phyloP scores from a whole-genome alignment of 2,797 vertebrate species.

The Lithobates sylvaticus region DNA sequence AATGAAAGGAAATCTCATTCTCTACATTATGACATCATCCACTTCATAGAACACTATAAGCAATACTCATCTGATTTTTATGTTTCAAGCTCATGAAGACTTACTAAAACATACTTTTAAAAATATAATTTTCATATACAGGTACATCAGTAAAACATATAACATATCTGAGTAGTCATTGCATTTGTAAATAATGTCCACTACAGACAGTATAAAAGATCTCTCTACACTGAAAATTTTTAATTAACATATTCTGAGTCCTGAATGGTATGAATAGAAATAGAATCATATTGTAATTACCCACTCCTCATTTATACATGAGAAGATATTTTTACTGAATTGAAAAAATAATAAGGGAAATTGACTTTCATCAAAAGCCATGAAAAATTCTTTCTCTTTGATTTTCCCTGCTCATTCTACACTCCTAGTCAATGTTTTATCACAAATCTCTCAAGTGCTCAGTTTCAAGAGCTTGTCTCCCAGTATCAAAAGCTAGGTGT shows the following conservation, averaged over 20 bases:
- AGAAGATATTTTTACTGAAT: conserved; percentile 40
- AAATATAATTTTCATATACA: neutral
- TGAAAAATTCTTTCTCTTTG: conserved; percentile 21
- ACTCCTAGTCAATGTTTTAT: conserved; percentile 23
- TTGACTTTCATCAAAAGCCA: conserved; percentile 32
- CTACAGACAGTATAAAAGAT: neutral
- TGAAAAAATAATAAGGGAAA: conserved; percentile 27
- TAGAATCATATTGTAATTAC: conserved; percentile 32
- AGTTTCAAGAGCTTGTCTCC: no score
- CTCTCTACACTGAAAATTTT: conserved; percentile 2
- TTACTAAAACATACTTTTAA: neutral
- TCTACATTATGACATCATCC: no score
- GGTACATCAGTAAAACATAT: neutral
- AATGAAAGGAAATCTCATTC: no score
- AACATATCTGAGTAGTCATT: neutral
- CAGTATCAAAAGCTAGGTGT: neutral
- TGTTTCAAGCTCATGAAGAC: no score
- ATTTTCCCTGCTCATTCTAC: conserved; percentile 21
- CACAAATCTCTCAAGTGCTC: conserved; percentile 4
- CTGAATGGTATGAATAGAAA: conserved; percentile 10
- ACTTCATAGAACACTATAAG: no score
- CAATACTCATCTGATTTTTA: no score
- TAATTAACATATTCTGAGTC: conserved; percentile 12
- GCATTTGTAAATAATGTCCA: conserved; percentile 5
- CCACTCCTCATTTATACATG: conserved; percentile 38